Evolutionary conservation across 2,888 invertebrate species (phyloP), one percentile per base, ranked within the genome.

Genomic region (Prosopocoilus inquinatus): DNA sequence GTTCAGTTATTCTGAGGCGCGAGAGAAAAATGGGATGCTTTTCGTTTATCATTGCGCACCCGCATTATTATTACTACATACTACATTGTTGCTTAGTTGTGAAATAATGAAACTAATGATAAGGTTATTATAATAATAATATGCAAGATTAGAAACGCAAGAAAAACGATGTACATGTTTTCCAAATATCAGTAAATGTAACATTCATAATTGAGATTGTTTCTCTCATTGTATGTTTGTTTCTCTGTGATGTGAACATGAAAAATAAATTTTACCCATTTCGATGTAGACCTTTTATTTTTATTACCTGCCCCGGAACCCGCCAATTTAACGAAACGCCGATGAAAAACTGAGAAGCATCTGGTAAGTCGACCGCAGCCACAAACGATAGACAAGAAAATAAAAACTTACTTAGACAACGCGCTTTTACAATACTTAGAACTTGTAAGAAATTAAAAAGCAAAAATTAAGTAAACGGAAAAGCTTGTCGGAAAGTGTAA

Each of bases 241-340:
- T 76, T 76, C 73, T 75, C 74, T 75, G 74, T 76, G 76, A 76
- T 76, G 76, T 76, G 76, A 76, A 75, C 72, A 75, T 69, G 70
- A 75, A 72, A 73, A 75, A 75, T 74, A 76, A 76, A 76, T 75
- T 75, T 76, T 76, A 75, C 57, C 57, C 57, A 57, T 57, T 57
- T 57, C 53, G 53, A 57, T 49, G 36, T 46, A 44, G 20, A 13
- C 34, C 41, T 41, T 51, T 50, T 51, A 34, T 45, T 35, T 51
- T 20, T 15, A 13, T 41, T 41, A 28, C 20, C 20, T 28, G 7
- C 20, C 3, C 20, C 5, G 1, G 5, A 2, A 28, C 20, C 20
- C 20, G 3, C 20, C 20, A 7, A 28, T 28, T 28, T 28, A 28
- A 4, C 20, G 7, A 28, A 5, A 28, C 20, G 20, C 20, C 7